Evolutionary conservation across 30 jellyfish, hydroid and myxozoan genomes (phyloP), one percentile per base, ranked within the genome.

Genomic region (Turritopsis rubra): DNA sequence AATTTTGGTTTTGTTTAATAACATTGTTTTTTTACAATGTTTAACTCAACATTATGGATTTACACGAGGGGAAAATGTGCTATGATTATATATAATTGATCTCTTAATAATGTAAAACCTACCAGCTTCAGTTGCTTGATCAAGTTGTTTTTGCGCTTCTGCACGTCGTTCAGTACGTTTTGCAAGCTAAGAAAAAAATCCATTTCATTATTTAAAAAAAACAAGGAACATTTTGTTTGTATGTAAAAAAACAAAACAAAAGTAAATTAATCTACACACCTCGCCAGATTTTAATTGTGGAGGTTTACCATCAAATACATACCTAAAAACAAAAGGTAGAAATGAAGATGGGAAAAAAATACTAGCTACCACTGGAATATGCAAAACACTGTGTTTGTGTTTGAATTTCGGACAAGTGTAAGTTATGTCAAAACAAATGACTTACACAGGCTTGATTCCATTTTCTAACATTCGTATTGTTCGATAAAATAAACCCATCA

Each of bases 271-370:
- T 52, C 8, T 7, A 75, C 85, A 13, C 28, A 90, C 97, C 92
- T 91, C 97, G 25, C 97, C 97, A 29, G 96, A 86, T 76, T 91
- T 91, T 90, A 91, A 76, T 85, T 79, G 88, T 28, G 97, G 97
- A 70, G 97, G 97, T 71, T 91, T 91, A 72, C 97, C 97, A 86
- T 91, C 97, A 91, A 91, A 91, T 21, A 91, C 97, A 83, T 91
- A 89, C 75, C 96, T 89, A 82, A 19, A 85, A 60, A 31, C 72
- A 71, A 8, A 68, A n/a, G n/a, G n/a, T n/a, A n/a, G n/a, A n/a
- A n/a, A n/a, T n/a, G n/a, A n/a, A n/a, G n/a, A n/a, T n/a, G n/a
- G n/a, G n/a, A 41, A 41, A 5, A 41, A 41, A 41, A 41, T 3
- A 5, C 5, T 41, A 41, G 13, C 5, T 41, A 41, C 60, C 13